Base-by-base conservation (phyloP, 2,797 vertebrate genomes). In the Stomatorhinus walkeri region DNA sequence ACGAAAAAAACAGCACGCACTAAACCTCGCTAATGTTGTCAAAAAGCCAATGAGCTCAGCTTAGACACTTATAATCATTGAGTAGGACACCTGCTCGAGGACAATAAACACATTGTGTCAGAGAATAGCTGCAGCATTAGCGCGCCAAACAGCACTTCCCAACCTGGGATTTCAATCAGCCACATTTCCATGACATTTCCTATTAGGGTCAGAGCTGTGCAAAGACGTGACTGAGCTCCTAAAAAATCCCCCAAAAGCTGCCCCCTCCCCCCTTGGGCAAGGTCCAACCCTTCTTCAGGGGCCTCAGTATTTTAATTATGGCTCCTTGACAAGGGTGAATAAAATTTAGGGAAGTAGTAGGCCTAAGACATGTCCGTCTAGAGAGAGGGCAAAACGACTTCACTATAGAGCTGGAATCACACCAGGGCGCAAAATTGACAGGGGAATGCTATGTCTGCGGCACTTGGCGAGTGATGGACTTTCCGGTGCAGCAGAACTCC, bases 391-490 rank as follows among this genome's bases (percentile, higher is more conserved):
- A 46, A 49, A 22, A 49, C 1, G 0, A 12, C 81, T 22, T 49
- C 46, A 88, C 52, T 87, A 68, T 49, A 89, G 90, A 59, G 12
- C 87, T 36, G 79, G 59, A 40, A 59, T 52, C 90, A 88, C 88
- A 90, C 28, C 28, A 2, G 54, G 64, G 91, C 92, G 94, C 90
- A 93, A 92, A 91, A 91, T 93, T 94, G 91, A 90, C 85, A 92
- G 90, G 61, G 72, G 56, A 83, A 88, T 89, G 91, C 87, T 59
- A 92, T 86, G 48, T 59, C 72, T 46, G 51, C 6, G 32, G 81
- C 52, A 52, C 89, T 91, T 52, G 88, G 88, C 87, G 24, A 0
- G 10, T 4, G 28, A 68, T 14, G 24, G 64, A 32, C 10, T 32
- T 32, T 5, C 24, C 4, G 64, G 24, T 12, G 9, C 24, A 16